These are phyloP conservation scores for Cyprinodon tularosa DNA, from an alignment of 2,113 vertebrate genomes.

Conservation along the genomic window DNA sequence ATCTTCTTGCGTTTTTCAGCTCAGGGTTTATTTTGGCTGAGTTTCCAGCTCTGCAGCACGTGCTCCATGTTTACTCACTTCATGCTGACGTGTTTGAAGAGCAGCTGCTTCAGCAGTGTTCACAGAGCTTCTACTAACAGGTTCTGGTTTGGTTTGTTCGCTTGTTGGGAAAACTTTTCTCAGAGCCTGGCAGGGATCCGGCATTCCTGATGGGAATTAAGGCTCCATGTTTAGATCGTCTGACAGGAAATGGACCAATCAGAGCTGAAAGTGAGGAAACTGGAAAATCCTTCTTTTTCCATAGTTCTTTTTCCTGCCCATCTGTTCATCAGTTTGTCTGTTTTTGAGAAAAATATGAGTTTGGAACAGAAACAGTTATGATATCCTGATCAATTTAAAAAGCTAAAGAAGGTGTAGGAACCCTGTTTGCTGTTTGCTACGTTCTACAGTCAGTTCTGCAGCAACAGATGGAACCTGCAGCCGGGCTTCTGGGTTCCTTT, in stretches of 20 bases:
- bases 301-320: neutral
- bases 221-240: neutral
- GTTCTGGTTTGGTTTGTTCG: no score
- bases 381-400: neutral
- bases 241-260: neutral
- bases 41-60: neutral
- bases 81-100: neutral
- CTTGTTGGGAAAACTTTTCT: no score
- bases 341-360: neutral
- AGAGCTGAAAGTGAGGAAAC: neutral
- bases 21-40: neutral
- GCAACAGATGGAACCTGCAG: neutral
- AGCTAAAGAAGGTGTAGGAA: neutral
- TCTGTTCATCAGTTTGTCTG: neutral
- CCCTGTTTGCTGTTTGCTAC: neutral
- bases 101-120: no score
- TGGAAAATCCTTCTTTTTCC: neutral
- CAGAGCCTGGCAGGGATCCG: neutral
- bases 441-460: neutral
- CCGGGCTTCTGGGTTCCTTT: neutral
- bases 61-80: neutral
- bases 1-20: neutral
- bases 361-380: no score
- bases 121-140: no score
- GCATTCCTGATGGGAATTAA: neutral